These are phyloP conservation scores for Psittacara wagleri DNA, from an alignment of 2,113 vertebrate genomes.

Conservation along the genomic window DNA sequence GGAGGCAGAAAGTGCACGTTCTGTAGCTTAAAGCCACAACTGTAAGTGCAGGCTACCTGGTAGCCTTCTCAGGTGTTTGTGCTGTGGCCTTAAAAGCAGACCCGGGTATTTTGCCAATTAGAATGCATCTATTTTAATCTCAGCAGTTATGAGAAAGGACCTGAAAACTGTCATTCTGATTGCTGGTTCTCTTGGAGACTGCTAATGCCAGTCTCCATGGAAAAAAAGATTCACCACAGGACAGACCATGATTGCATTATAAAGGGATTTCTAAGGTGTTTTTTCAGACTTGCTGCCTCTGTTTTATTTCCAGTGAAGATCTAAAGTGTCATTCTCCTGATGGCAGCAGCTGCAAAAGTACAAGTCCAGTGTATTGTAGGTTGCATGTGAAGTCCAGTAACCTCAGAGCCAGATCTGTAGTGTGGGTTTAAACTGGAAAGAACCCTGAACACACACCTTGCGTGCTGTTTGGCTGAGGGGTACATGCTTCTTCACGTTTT, in stretches of 20 bases:
- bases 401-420: background rate
- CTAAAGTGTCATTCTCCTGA: background rate
- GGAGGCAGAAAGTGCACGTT: background rate
- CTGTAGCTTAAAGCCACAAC: background rate
- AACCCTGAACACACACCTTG: accelerated
- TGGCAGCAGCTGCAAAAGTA: background rate
- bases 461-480: background rate
- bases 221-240: background rate
- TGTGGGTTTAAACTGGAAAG: background rate
- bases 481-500: accelerated
- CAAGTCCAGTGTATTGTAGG: background rate
- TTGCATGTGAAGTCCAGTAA: background rate
- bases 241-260: background rate
- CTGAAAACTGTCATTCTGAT: background rate
- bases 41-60: background rate
- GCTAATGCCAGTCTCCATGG: background rate
- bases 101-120: background rate
- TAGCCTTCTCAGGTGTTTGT: background rate
- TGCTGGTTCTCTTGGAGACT: background rate
- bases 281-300: background rate
- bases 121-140: background rate
- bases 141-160: background rate
- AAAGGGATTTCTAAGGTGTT: background rate
- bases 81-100: background rate
- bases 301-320: background rate